A percentile compares a stretch with the other conserved stretches of the same genome.
Conservation (phyloP, 2,888 invertebrate species). For the Saturnia pavonia region DNA sequence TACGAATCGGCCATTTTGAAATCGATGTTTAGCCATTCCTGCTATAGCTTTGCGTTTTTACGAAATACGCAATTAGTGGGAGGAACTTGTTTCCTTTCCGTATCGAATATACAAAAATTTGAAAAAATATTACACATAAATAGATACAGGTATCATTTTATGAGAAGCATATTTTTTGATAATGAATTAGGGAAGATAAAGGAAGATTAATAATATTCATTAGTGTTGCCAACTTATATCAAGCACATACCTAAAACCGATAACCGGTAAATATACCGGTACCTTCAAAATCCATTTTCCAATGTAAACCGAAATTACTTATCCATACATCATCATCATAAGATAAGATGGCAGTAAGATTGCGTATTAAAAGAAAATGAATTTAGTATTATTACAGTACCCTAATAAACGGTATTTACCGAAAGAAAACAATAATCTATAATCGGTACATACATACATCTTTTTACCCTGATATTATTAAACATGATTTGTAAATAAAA, state of each 20-base stretch:
- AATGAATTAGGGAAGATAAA: not conserved
- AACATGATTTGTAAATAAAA: constrained; percentile 48
- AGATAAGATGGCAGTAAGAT: not conserved
- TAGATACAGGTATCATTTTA: no score
- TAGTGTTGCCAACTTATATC: not conserved
- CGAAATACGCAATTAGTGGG: no score
- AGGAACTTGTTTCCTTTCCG: no score
- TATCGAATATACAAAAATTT: not conserved
- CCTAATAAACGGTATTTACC: not conserved
- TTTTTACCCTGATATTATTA: constrained; percentile 51
- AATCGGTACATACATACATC: constrained; percentile 14
- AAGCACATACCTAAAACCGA: constrained; percentile 10
- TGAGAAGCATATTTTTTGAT: no score
- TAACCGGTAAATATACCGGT: not conserved
- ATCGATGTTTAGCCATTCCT: no score
- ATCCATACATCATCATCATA: not conserved
- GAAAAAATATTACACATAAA: no score
- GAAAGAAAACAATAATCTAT: not conserved
- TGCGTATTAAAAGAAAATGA: not conserved
- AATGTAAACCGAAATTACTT: not conserved
- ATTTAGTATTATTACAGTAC: not conserved
- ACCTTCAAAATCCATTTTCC: not conserved
- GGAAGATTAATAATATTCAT: not conserved
- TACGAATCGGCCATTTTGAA: no score
- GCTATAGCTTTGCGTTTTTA: no score